Evolutionary conservation across 1,140 invertebrate genomes (phyloP), one percentile per base, ranked within the genome.

Genomic region (Grapholita molesta): DNA sequence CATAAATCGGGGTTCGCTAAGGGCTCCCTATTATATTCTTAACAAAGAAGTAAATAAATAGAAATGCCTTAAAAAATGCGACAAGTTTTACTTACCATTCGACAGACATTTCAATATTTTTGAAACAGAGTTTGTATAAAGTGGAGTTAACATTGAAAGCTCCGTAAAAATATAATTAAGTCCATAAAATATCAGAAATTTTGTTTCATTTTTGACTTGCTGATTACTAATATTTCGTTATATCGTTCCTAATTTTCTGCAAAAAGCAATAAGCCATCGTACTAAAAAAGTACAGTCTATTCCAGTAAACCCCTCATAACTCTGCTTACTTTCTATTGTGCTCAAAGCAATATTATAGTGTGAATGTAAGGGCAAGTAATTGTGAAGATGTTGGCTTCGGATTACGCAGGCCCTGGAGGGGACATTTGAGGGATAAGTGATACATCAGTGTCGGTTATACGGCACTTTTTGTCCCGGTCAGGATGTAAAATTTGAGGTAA

Each of bases 281-380:
- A n/a, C n/a, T 11, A 38, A 42, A 3, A 18, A 12, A 42, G 1
- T 0, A 0, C 35, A 15, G 38, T 48, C 74, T 33, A 15, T 65
- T 76, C 76, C 21, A 69, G 68, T n/a, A 69, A 48, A 18, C 42
- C 6, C 18, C 7, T 28, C 15, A 64, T 18, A 53, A 9, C 0
- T 66, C 72, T 23, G 0, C 21, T 25, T 8, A 30, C 33, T 30
- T 38, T 64, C 69, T 72, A 77, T 80, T 80, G 69, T 82, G 73
- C 75, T 74, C 76, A 76, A 76, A 82, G 76, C 80, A 79, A 77
- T 83, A 84, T 80, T 78, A 78, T n/a, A 82, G 79, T 82, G 83
- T 69, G 80, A 82, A 81, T 70, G 77, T 77, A 72, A 72, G 78
- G 75, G 76, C 76, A 78, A 78, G 74, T 78, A 77, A 81, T 86